Percentiles rank a stretch among this genome's conserved stretches.
Conservation (phyloP, 2,888 invertebrate species). For the Lutraria lutraria region DNA sequence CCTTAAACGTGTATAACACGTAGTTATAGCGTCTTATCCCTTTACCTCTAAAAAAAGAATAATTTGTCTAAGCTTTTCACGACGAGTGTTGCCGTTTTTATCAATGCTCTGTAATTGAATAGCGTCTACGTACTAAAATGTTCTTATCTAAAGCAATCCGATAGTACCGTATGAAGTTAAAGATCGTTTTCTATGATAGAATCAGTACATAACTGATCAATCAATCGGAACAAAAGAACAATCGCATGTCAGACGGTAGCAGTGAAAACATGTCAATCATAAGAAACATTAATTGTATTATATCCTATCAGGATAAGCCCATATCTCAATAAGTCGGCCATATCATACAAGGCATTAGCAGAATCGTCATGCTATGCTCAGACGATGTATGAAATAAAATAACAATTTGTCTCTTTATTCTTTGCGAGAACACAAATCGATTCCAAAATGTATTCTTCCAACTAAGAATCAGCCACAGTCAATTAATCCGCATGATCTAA, state of each 20-base stretch:
- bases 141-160: too few species aligned
- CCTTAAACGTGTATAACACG: too few species aligned
- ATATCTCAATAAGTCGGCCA: neutral
- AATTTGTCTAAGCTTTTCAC: too few species aligned
- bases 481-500: neutral
- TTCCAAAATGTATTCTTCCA: neutral
- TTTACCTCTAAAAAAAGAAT: too few species aligned
- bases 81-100: too few species aligned
- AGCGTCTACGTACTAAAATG: too few species aligned
- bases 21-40: too few species aligned
- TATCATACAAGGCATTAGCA: neutral
- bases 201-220: neutral
- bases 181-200: neutral
- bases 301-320: neutral
- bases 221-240: neutral
- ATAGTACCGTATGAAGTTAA: neutral
- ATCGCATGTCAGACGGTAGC: neutral
- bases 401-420: neutral
- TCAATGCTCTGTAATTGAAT: too few species aligned
- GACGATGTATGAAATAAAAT: neutral
- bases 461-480: neutral
- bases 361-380: neutral
- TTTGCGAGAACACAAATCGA: neutral
- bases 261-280: neutral
- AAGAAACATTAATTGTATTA: neutral